Conservation (phyloP, 2,113 vertebrate species). For the Morone saxatilis region DNA sequence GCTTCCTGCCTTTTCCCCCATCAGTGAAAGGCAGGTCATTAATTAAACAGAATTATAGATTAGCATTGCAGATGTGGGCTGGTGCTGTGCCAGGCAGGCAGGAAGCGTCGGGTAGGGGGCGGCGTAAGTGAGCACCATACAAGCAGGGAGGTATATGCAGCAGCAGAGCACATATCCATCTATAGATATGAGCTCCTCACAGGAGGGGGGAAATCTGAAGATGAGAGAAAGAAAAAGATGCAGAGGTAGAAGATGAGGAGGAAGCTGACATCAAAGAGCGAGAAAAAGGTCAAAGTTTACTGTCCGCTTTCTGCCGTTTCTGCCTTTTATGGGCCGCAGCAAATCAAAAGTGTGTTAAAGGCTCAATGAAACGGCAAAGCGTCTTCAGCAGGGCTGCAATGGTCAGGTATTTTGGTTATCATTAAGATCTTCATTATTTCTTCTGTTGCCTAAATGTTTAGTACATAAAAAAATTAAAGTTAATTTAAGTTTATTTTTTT, state of each 20-base stretch:
- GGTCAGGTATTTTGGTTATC: neutral
- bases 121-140: neutral
- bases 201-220: slow-evolving; percentile 40
- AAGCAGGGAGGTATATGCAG: slow-evolving; percentile 25
- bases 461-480: neutral
- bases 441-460: neutral
- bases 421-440: neutral
- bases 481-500: neutral
- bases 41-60: slow-evolving; percentile 83
- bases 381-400: neutral
- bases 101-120: slow-evolving; percentile 13
- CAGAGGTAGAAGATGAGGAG: slow-evolving; percentile 44
- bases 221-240: slow-evolving; percentile 48
- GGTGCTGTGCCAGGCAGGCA: slow-evolving; percentile 67
- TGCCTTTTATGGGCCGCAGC: slow-evolving; percentile 33
- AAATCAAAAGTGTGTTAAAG: neutral
- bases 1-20: slow-evolving; percentile 15
- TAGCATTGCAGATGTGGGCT: slow-evolving; percentile 76
- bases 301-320: slow-evolving; percentile 40
- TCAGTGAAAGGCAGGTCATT: slow-evolving; percentile 60
- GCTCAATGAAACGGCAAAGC: neutral
- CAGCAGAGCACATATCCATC: slow-evolving; percentile 49
- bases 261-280: slow-evolving; percentile 53
- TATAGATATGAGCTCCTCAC: slow-evolving; percentile 15
- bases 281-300: slow-evolving; percentile 67